These are phyloP conservation scores for Muricea muricata DNA, from an alignment of 92 coral and sea anemone species.

Conservation along the genomic window DNA sequence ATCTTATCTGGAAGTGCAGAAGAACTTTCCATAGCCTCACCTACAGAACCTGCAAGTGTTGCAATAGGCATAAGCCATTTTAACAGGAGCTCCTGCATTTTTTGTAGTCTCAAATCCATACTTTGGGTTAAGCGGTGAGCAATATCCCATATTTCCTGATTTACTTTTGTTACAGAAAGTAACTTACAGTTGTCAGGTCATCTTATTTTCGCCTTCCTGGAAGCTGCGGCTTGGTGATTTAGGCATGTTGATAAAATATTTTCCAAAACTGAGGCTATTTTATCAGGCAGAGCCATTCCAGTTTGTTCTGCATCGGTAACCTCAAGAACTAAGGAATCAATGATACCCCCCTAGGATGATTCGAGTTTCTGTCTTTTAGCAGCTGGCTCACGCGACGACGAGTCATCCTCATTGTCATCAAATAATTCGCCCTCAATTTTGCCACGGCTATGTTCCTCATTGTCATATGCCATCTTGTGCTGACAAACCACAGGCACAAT, in stretches of 20 bases:
- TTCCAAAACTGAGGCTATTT: not conserved
- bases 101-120: not conserved
- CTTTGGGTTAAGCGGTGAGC: not conserved
- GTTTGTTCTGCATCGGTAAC: not conserved
- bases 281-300: not conserved
- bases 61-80: too few species aligned
- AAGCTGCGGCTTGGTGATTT: not conserved
- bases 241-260: not conserved
- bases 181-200: too few species aligned
- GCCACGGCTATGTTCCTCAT: conserved; percentile 5
- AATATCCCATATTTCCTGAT: not conserved
- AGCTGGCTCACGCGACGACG: conserved; percentile 26
- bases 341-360: not conserved
- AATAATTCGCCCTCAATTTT: not conserved
- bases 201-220: conserved; percentile 2
- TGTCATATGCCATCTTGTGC: not conserved
- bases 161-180: too few species aligned
- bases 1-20: too few species aligned
- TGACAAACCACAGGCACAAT: not conserved
- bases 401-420: not conserved
- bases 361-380: conserved; percentile 22
- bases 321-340: not conserved
- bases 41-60: too few species aligned
- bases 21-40: too few species aligned
- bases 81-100: conserved; percentile 6